phyloP scores from a whole-genome alignment of 2,888 invertebrate species.

The Agapostemon virescens region DNA sequence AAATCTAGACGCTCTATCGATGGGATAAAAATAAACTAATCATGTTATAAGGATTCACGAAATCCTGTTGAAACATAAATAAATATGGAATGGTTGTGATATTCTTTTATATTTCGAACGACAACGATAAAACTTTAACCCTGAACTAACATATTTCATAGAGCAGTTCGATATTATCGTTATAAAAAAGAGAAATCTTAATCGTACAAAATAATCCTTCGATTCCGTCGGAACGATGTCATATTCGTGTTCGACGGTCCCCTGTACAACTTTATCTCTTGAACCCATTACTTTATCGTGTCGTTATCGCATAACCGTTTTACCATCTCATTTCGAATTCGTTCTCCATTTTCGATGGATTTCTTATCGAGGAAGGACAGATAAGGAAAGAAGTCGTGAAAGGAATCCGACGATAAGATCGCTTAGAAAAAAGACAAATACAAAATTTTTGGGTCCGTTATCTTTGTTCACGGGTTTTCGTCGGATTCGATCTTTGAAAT shows the following conservation, averaged over 20 bases:
- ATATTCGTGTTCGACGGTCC: constrained; percentile 11
- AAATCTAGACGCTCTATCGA: background rate
- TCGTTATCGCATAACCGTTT: constrained; percentile 35
- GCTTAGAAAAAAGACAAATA: background rate
- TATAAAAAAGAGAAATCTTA: background rate
- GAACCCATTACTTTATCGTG: constrained; percentile 33
- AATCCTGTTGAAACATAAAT: background rate
- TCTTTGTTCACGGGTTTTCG: background rate
- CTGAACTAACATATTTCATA: constrained; percentile 5
- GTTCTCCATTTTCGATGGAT: background rate
- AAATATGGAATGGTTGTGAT: background rate
- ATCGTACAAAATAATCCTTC: background rate
- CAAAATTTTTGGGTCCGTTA: background rate
- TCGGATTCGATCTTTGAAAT: background rate
- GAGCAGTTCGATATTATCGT: background rate
- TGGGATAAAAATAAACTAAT: background rate
- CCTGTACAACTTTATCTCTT: constrained; percentile 35
- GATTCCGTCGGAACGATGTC: background rate
- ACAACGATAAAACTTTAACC: constrained; percentile 6
- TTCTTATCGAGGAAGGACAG: constrained; percentile 34
- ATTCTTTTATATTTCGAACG: background rate
- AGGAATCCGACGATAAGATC: constrained; percentile 21
- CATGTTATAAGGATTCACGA: background rate
- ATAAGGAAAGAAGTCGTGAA: constrained; percentile 34
- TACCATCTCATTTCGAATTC: constrained; percentile 30